Evolutionary conservation across 2,113 vertebrate genomes (phyloP).

Genomic region (Quiscalus mexicanus): DNA sequence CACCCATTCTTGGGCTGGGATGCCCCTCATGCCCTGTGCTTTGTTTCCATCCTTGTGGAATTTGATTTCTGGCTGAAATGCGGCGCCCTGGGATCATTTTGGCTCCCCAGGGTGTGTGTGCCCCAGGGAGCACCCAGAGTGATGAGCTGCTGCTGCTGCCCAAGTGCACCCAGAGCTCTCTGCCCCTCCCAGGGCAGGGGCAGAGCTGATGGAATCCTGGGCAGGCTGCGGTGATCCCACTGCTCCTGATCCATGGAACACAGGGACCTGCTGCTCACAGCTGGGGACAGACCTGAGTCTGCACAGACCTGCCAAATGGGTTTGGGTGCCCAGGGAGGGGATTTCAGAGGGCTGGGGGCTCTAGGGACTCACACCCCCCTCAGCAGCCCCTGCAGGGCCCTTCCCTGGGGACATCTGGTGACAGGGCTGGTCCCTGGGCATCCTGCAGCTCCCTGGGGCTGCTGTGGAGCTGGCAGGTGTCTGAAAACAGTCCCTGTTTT

Average conservation of each 20-base stretch:
- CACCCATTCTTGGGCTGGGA: background rate
- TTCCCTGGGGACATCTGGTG: background rate
- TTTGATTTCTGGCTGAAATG: background rate
- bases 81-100: background rate
- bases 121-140: background rate
- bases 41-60: too few species aligned
- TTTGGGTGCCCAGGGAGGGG: background rate
- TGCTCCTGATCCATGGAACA: background rate
- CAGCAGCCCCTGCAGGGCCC: background rate
- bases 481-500: background rate
- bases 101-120: background rate
- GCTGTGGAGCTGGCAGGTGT: background rate
- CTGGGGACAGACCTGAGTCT: background rate
- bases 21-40: background rate
- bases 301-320: background rate
- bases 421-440: fast-evolving
- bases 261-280: background rate
- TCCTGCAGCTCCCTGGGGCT: background rate
- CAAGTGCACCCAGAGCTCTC: background rate
- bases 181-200: background rate
- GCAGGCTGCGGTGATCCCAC: fast-evolving
- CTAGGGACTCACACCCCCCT: too few species aligned
- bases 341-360: background rate
- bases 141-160: background rate
- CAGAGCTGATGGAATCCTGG: background rate